A percentile compares a stretch with the other conserved stretches of the same genome.
Conservation (phyloP, 2,888 invertebrate species). For the Kryphioiulus occultus region DNA sequence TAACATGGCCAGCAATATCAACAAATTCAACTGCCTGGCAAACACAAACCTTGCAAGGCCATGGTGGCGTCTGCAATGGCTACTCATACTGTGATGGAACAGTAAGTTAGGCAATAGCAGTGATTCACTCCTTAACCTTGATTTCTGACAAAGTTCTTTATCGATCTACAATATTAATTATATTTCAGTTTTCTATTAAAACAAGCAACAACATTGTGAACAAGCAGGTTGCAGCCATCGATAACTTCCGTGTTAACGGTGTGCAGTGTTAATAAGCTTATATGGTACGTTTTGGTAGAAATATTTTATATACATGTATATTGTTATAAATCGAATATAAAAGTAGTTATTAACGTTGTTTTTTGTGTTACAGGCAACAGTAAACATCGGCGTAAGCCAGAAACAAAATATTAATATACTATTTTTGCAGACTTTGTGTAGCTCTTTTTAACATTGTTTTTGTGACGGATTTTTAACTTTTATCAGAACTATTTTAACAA, state of each 20-base stretch:
- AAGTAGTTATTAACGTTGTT: no score
- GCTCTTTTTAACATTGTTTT: no score
- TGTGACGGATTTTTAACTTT: no score
- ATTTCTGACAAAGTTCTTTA: no score
- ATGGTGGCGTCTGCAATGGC: not conserved
- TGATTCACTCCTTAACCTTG: no score
- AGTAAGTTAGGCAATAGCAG: not conserved
- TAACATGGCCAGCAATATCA: slow-evolving; percentile 21
- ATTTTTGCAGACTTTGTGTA: no score
- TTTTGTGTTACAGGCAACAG: not conserved
- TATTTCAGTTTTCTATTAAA: not conserved
- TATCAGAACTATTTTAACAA: no score
- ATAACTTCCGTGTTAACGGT: not conserved
- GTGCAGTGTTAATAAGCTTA: not conserved
- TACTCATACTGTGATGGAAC: not conserved
- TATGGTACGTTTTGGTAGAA: no score
- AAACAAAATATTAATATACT: no score
- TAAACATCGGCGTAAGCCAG: no score
- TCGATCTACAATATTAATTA: no score
- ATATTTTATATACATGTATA: not conserved
- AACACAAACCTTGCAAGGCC: not conserved
- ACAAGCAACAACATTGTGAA: not conserved
- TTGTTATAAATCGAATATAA: not conserved
- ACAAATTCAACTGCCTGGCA: not conserved
- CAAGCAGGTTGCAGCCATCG: not conserved